Evolutionary conservation across 2,797 vertebrate species (phyloP).

Genomic region (Steatocranus sp.): DNA sequence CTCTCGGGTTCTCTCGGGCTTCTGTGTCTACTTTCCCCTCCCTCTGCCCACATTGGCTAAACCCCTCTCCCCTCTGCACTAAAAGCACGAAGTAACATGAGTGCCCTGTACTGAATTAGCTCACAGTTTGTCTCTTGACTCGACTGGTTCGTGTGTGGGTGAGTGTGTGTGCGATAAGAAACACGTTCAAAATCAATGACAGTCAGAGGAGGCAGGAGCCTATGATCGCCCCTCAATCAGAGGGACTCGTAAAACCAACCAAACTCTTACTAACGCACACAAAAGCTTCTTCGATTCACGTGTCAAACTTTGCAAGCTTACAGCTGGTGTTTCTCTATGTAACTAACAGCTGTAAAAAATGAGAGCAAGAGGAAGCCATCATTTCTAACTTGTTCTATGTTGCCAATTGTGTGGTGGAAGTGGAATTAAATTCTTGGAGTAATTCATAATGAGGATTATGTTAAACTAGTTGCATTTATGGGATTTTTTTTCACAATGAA

Average conservation of each 20-base stretch:
- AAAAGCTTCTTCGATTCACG: neutral
- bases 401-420: neutral
- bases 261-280: neutral
- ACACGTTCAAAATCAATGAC: neutral
- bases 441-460: neutral
- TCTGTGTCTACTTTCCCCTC: conserved; percentile 19
- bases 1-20: conserved; percentile 28
- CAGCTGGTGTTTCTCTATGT: neutral
- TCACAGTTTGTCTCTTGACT: conserved; percentile 42
- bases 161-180: neutral
- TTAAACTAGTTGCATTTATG: neutral
- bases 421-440: neutral
- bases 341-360: neutral
- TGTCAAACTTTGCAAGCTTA: neutral
- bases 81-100: conserved; percentile 66
- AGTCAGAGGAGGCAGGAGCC: neutral
- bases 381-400: neutral
- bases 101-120: conserved; percentile 66
- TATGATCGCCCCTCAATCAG: conserved; percentile 22
- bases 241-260: neutral
- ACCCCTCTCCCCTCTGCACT: conserved; percentile 32
- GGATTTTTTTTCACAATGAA: neutral
- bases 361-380: neutral
- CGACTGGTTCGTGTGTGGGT: neutral
- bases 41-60: conserved; percentile 43